Evolutionary conservation across 2,888 invertebrate species (phyloP).

Genomic region (Trichopoda pennipes): DNA sequence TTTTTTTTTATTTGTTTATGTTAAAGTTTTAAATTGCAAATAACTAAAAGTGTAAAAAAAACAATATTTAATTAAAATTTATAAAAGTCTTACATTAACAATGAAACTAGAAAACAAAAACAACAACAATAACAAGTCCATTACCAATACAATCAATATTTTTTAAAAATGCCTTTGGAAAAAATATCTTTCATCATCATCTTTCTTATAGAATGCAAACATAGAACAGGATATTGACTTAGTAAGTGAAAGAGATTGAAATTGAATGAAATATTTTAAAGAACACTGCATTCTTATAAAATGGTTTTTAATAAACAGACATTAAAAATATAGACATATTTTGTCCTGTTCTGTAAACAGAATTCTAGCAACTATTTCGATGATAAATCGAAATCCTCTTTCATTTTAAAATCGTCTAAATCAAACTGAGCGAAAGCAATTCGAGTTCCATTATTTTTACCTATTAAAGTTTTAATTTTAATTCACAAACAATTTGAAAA

Average conservation of each 20-base stretch:
- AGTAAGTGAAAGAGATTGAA: background rate
- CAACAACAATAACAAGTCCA: conserved; percentile 6
- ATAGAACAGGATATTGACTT: conserved; percentile 26
- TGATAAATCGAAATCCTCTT: too few relatives aligned
- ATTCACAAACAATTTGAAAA: background rate
- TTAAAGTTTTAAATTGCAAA: conserved; percentile 46
- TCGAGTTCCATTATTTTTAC: too few relatives aligned
- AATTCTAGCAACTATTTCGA: too few relatives aligned
- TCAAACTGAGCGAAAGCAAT: too few relatives aligned
- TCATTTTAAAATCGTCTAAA: too few relatives aligned
- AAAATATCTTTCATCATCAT: conserved; percentile 49
- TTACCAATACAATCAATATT: conserved; percentile 10
- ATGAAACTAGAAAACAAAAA: background rate
- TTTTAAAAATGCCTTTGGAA: conserved; percentile 9
- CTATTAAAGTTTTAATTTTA: background rate
- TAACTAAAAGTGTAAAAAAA: conserved; percentile 25
- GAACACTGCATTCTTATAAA: too few relatives aligned
- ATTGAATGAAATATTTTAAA: too few relatives aligned
- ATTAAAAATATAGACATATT: too few relatives aligned
- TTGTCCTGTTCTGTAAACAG: too few relatives aligned
- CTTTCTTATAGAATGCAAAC: conserved; percentile 37
- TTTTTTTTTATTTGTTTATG: conserved; percentile 29
- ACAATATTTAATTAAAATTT: conserved; percentile 60
- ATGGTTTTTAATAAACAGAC: too few relatives aligned
- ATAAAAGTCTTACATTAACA: conserved; percentile 42